Base-by-base conservation (phyloP, 2,888 invertebrate species). In the Stegana nigrithorax region DNA sequence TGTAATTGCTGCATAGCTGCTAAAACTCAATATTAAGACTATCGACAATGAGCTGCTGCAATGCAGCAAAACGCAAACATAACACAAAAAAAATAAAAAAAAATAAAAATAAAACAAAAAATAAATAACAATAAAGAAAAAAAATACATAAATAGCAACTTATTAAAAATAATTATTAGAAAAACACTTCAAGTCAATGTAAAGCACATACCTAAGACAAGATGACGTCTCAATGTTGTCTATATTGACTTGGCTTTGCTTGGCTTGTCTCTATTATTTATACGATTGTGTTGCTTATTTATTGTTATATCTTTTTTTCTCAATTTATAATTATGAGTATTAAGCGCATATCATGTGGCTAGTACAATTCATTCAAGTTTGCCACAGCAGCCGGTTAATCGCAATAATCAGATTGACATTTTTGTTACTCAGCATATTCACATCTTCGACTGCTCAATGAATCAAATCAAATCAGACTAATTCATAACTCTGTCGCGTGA, bases 221-320 rank as follows among this genome's bases (percentile, higher is more conserved):
- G 66, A 58, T 69, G 79, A 74, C 73, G 51, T 66, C 67, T 75
- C 79, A 75, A 77, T 75, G 79, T 50, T 68, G 51, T 14, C 39
- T 14, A 39, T 39, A 17, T 69, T 73, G 73, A 64, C 60, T 59
- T 39, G 61, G 51, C 61, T 58, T 59, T 67, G 58, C 61, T 27
- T 27, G 42, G 36, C 14, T n/a, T 63, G 26, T 57, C 42, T 59
- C 36, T 19, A n/a, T n/a, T n/a, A n/a, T 39, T 7, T 36, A 3
- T 36, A 36, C 36, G 17, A 63, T n/a, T 21, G 42, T 58, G 56
- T 4, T 61, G 7, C 5, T 14, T 44, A 50, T 21, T 21, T 23
- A 62, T 45, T 51, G 27, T 42, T 62, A 39, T 59, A 59, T 23
- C 23, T 39, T 32, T 32, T 60, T 21, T 42, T 23, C 21, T 25